phyloP scores from a whole-genome alignment of 1,140 invertebrate species.

The Manduca sexta region DNA sequence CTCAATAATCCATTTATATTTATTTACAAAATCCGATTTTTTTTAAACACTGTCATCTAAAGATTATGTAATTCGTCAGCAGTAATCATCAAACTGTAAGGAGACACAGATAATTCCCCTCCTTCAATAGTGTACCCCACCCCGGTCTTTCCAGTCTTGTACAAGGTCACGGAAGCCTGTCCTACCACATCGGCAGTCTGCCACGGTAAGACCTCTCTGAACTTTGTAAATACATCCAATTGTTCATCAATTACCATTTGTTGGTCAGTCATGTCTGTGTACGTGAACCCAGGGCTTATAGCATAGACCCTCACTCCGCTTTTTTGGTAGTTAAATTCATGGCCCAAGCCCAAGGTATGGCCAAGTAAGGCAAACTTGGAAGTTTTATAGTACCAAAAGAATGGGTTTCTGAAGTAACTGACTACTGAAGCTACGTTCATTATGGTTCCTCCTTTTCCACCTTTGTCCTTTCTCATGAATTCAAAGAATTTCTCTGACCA shows the following conservation, averaged over 20 bases:
- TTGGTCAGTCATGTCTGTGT: background rate
- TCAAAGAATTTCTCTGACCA: conserved; percentile 50
- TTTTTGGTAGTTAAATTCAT: conserved; percentile 66
- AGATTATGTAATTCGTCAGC: too few species aligned
- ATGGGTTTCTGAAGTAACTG: conserved; percentile 73
- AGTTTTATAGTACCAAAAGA: conserved; percentile 76
- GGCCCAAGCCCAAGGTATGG: conserved; percentile 66
- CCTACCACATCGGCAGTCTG: conserved; percentile 12
- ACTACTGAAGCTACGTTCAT: conserved; percentile 77
- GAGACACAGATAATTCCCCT: too few species aligned
- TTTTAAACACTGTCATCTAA: too few species aligned
- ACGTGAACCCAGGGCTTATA: conserved; percentile 68
- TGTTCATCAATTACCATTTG: background rate
- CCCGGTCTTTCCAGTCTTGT: conserved; percentile 19
- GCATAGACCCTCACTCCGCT: conserved; percentile 67
- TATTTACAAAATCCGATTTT: too few species aligned
- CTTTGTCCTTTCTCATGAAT: conserved; percentile 75
- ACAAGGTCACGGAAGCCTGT: conserved; percentile 16
- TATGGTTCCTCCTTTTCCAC: conserved; percentile 76
- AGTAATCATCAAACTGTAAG: too few species aligned
- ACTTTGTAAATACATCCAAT: background rate
- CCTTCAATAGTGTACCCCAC: conserved; percentile 12
- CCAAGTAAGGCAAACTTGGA: conserved; percentile 77
- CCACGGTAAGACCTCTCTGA: background rate
- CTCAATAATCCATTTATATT: too few species aligned